Percentiles rank a stretch among this genome's conserved stretches.
Conservation (phyloP, 2,797 vertebrate genomes). For the Poeciliopsis paucimaculata region DNA sequence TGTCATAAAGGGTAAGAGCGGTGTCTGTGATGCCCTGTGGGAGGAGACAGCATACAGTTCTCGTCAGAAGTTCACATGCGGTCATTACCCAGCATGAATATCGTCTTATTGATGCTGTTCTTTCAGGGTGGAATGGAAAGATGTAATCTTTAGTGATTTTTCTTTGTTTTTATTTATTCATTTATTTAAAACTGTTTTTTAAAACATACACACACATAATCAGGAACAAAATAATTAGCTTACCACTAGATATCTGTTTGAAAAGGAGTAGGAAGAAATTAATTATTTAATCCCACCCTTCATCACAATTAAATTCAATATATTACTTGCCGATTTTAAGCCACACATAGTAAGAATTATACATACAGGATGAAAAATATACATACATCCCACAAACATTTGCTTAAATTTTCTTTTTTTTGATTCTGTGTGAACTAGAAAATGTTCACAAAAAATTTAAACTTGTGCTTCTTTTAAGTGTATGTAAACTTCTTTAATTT, state of each 20-base stretch:
- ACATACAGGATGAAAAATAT: neutral
- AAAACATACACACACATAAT: too few relatives aligned
- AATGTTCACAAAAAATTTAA: neutral
- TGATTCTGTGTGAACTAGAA: neutral
- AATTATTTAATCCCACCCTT: too few relatives aligned
- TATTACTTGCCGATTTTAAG: neutral
- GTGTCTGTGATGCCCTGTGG: conserved; percentile 94
- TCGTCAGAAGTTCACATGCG: neutral
- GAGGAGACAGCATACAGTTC: conserved; percentile 10
- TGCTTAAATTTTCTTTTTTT: neutral
- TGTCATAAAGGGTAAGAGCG: conserved; percentile 95
- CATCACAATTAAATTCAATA: too few relatives aligned
- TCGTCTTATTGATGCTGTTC: neutral
- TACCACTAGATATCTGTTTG: too few relatives aligned
- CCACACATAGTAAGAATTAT: neutral
- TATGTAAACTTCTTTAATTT: neutral
- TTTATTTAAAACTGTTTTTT: too few relatives aligned
- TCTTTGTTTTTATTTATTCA: too few relatives aligned
- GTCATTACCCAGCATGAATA: neutral
- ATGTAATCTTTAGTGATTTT: neutral
- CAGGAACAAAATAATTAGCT: too few relatives aligned
- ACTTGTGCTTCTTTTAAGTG: neutral
- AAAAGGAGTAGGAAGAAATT: too few relatives aligned
- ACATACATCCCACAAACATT: neutral
- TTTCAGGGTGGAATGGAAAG: neutral